A percentile compares a stretch with the other conserved stretches of the same genome.
phyloP scores from a whole-genome alignment of 1,140 invertebrate species.

The Diorhabda carinulata region DNA sequence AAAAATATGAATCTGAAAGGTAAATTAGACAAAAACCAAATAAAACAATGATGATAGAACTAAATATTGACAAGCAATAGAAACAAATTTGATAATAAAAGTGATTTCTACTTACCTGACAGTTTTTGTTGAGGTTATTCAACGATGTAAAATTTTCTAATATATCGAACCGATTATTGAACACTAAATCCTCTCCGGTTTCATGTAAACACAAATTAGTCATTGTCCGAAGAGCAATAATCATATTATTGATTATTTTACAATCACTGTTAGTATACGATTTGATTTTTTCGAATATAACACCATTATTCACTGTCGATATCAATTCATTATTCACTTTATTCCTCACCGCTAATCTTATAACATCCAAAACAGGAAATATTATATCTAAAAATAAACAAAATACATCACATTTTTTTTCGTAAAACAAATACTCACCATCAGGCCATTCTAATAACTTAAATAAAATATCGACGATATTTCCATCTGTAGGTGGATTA shows the following conservation, averaged over 20 bases:
- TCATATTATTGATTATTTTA: conserved; percentile 62
- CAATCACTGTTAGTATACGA: conserved; percentile 44
- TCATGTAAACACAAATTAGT: conserved; percentile 71
- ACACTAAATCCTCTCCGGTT: conserved; percentile 59
- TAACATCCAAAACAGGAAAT: conserved; percentile 83
- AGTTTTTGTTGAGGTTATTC: conserved; percentile 59
- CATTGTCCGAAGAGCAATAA: conserved; percentile 70
- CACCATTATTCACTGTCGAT: conserved; percentile 51
- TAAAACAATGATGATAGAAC: no score
- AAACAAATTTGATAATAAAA: no score
- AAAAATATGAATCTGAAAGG: no score
- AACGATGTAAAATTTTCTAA: conserved; percentile 55
- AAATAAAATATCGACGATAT: conserved; percentile 59
- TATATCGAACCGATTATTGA: conserved; percentile 56
- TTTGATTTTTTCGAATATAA: conserved; percentile 47
- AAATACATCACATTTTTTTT: neutral
- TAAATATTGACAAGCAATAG: no score
- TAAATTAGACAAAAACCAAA: no score
- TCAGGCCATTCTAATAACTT: conserved; percentile 73
- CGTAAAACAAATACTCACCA: conserved; percentile 47
- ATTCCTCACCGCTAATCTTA: conserved; percentile 71
- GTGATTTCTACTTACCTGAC: conserved; percentile 52
- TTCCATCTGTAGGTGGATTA: conserved; percentile 46
- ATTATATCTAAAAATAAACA: conserved; percentile 60
- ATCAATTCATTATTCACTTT: conserved; percentile 58